Evolutionary conservation across 2,113 vertebrate species (phyloP), one percentile per base, ranked within the genome.

Genomic region (Trichechus manatus): DNA sequence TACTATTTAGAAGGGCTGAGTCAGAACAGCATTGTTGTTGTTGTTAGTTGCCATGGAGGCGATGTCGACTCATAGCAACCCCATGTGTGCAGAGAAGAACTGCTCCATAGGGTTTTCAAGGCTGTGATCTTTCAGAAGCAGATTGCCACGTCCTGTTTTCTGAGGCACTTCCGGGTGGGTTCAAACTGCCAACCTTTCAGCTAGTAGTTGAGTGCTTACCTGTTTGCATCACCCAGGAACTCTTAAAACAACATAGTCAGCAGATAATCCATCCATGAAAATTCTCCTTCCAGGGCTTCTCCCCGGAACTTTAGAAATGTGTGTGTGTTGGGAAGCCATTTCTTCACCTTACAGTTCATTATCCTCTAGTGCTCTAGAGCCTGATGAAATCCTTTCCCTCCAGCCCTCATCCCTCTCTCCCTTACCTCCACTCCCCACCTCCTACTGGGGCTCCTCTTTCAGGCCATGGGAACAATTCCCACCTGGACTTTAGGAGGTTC

Each of bases 281-380:
- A 50, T 59, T 72, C 61, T 81, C 78, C 56, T 94, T 70, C 36
- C 39, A 79, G 63, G 20, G 19, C 29, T 47, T 59, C 56, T 79
- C 29, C 23, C 47, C 15, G 6, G 44, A 94, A 82, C 39, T 80
- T 53, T 50, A 66, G 50, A 94, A 84, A 94, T 47, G 9, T 59
- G 47, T 79, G 36, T 83, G 33, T 42, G 1, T 42, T 39, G 44
- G 82, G 39, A 84, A 94, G 89, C 39, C 53, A 85, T 36, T 72
- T 96, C 78, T 78, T 91, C 81, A 44, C 36, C 70, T 75, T 66
- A 15, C 22, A 78, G 74, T 56, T 89, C 50, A 87, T 56, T n/a
- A 72, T 59, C 29, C 33, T 95, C 72, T 44, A 80, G 31, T 74
- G 79, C 23, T 82, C 75, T 42, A 75, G 61, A 59, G 70, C 80